Evolutionary conservation across 2,888 invertebrate genomes (phyloP).

Genomic region (Incurvaria masculella): DNA sequence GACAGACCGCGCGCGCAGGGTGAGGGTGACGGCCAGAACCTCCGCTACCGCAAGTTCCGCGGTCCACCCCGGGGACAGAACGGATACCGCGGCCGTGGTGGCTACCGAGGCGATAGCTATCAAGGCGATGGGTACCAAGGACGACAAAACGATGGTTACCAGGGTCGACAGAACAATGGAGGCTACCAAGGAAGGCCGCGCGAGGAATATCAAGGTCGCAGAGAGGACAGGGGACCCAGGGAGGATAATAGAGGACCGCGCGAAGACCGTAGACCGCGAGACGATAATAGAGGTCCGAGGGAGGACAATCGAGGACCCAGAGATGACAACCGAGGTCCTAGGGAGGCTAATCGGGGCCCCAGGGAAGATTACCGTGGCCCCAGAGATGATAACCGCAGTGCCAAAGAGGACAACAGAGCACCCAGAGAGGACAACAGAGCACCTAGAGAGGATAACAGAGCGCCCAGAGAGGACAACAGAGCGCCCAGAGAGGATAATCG

Average conservation of each 20-base stretch:
- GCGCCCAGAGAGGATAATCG: constrained; percentile 21
- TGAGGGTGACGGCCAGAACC: constrained; percentile 41
- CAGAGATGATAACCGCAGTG: constrained; percentile 15
- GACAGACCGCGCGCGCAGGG: constrained; percentile 37
- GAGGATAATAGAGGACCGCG: constrained; percentile 35
- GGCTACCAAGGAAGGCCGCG: constrained; percentile 31
- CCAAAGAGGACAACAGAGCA: constrained; percentile 33
- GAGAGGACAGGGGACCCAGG: constrained; percentile 13
- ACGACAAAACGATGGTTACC: constrained; percentile 27
- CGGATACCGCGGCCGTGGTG: constrained; percentile 40
- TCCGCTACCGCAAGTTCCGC: constrained; percentile 36
- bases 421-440: neutral
- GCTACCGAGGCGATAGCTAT: constrained; percentile 1
- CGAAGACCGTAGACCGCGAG: constrained; percentile 1
- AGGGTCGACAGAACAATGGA: constrained; percentile 30
- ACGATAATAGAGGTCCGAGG: neutral
- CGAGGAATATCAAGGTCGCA: constrained; percentile 9
- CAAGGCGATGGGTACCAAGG: constrained; percentile 26
- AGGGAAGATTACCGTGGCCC: constrained; percentile 16
- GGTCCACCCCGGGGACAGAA: constrained; percentile 35
- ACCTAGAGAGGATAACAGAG: neutral
- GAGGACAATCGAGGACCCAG: constrained; percentile 12
- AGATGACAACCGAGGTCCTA: constrained; percentile 14
- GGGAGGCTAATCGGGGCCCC: constrained; percentile 32
- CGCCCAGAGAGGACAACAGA: constrained; percentile 20